Base-by-base conservation (phyloP, 2,113 vertebrate genomes). In the Leptocoma aspasia region DNA sequence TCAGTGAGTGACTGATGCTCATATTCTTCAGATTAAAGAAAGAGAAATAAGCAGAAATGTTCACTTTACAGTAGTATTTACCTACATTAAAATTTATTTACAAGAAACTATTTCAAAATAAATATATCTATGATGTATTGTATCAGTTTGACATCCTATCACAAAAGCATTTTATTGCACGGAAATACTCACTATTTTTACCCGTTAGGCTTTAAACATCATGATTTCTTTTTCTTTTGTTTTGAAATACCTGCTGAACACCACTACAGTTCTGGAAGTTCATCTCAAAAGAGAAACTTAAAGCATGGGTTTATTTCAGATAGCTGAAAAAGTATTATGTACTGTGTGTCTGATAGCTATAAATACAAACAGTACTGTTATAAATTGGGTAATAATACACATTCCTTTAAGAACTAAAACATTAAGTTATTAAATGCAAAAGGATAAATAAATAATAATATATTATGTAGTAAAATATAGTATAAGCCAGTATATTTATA, bases 181-280 rank as follows among this genome's bases (percentile, higher is more conserved):
- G 27, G 26, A 76, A 71, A 50, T 28, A 19, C 21, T 63, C 33
- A 11, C 1, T n/a, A 30, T 15, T 53, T 88, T 61, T 50, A 27
- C 12, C 2, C 2, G 0, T 14, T 52, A 20, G 3, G 8, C 5
- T 56, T 70, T 49, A 28, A 64, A 31, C 2, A 28, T n/a, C 15
- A 5, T 18, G 7, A 12, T 50, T 63, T 41, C 5, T 63, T 75
- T 39, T 68, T 65, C 8, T 65, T 30, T 23, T 44, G 3, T 65
- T 56, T 60, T 50, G 24, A 41, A 82, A 39, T 35, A 49, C 15
- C 7, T 60, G 15, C 20, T 82, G 52, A 71, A 65, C 27, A 65
- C 20, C 6, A 39, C 13, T n/a, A 20, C 2, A n/a, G 1, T 39
- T 80, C 23, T 35, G 15, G 11, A 84, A 59, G 15, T 23, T 42